A percentile compares a stretch with the other conserved stretches of the same genome.
phyloP scores from a whole-genome alignment of 2,888 invertebrate genomes.

The Zelleria hepariella region DNA sequence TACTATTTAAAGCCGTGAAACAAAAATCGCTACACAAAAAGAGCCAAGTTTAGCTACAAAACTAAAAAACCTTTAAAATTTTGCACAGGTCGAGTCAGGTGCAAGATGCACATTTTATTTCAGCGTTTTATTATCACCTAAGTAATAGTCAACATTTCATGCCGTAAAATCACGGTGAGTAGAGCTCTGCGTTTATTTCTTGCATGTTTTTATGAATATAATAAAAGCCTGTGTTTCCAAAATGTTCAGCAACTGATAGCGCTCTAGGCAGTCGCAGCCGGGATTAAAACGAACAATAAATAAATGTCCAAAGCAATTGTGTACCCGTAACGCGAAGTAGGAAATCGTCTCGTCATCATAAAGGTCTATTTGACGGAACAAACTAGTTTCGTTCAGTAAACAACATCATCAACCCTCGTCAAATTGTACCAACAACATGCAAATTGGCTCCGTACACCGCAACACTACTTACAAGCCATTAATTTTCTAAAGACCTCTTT shows the following conservation, averaged over 20 bases:
- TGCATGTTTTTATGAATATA: not conserved
- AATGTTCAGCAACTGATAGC: not conserved
- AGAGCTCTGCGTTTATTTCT: not conserved
- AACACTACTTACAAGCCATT: not conserved
- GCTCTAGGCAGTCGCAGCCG: not conserved
- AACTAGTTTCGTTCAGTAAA: constrained; percentile 1
- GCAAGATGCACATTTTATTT: too few species aligned
- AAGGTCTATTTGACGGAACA: constrained; percentile 3
- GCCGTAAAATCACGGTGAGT: not conserved
- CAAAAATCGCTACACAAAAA: too few species aligned
- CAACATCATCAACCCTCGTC: constrained; percentile 6
- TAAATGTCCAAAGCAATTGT: not conserved
- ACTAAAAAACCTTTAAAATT: too few species aligned
- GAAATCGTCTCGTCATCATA: constrained; percentile 3
- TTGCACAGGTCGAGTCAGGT: too few species aligned
- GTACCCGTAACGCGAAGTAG: not conserved
- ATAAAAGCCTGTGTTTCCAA: not conserved
- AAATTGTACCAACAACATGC: not conserved
- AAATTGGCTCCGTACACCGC: constrained; percentile 2
- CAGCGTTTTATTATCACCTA: not conserved
- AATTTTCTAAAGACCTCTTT: not conserved
- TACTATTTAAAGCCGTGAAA: too few species aligned
- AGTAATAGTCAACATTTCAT: not conserved
- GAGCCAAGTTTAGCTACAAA: too few species aligned
- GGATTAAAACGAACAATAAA: not conserved